Percentiles rank a stretch among this genome's conserved stretches.
Evolutionary conservation across 2,888 invertebrate genomes (phyloP).

Genomic region (Taphrorychus bicolor): DNA sequence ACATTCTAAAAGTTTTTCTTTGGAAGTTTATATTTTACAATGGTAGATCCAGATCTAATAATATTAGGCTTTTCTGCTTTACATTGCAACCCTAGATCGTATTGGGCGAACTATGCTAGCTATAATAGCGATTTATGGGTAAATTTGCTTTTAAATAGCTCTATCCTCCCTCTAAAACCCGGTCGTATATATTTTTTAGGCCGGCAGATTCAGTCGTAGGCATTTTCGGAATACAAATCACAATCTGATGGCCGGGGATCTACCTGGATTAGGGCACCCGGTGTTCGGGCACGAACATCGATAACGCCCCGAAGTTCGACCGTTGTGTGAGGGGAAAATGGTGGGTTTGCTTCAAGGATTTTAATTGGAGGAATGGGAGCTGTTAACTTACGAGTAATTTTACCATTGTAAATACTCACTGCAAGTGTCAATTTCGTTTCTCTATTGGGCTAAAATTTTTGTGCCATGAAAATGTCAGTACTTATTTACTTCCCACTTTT

Average conservation of each 20-base stretch:
- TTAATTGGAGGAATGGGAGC: neutral
- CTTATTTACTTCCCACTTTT: too few relatives aligned
- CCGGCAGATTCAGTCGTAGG: constrained; percentile 51
- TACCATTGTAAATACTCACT: too few relatives aligned
- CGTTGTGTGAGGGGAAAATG: neutral
- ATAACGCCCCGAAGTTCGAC: constrained; percentile 29
- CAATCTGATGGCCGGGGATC: constrained; percentile 55
- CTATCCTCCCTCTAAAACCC: constrained; percentile 1
- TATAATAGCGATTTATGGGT: constrained; percentile 34
- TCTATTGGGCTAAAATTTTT: too few relatives aligned
- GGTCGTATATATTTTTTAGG: constrained; percentile 25
- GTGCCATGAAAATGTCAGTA: too few relatives aligned
- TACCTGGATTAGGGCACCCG: constrained; percentile 54
- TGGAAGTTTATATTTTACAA: too few relatives aligned
- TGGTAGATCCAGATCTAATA: too few relatives aligned
- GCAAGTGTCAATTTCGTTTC: too few relatives aligned
- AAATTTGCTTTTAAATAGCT: constrained; percentile 33
- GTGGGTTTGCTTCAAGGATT: neutral
- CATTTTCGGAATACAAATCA: constrained; percentile 56
- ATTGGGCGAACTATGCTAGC: constrained; percentile 24
- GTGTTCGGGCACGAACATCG: constrained; percentile 45
- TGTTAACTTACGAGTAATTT: too few relatives aligned
- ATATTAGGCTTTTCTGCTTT: too few relatives aligned
- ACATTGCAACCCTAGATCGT: too few relatives aligned
- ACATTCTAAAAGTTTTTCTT: too few relatives aligned